Conservation (phyloP, 1,140 invertebrate species). For the Tetragonula clypearis region DNA sequence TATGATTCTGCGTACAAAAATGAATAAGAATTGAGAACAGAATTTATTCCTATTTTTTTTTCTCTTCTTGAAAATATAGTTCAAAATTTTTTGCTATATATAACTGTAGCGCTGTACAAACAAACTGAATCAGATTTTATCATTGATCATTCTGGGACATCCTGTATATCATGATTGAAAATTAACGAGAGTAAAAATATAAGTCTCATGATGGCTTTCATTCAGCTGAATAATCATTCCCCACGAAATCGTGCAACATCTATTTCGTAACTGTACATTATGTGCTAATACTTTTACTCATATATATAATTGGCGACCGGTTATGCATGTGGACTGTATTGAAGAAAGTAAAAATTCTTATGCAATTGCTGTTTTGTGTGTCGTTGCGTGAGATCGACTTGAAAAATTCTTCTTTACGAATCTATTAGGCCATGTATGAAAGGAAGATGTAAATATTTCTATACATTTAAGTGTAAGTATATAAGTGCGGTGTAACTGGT, state of each 20-base stretch:
- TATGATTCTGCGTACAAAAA: background rate
- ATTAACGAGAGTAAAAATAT: background rate
- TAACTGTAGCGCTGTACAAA: too few relatives aligned
- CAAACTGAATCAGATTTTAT: background rate
- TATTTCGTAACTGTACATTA: constrained; percentile 26
- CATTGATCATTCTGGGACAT: background rate
- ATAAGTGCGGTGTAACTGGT: constrained; percentile 7
- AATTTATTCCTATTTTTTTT: background rate
- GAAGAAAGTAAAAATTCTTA: background rate
- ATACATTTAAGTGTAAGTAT: constrained; percentile 10
- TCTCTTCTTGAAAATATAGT: too few relatives aligned
- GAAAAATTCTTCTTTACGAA: background rate
- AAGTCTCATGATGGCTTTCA: background rate
- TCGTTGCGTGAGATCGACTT: background rate
- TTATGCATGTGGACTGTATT: background rate
- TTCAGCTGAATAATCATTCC: background rate
- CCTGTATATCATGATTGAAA: background rate
- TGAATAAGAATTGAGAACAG: background rate
- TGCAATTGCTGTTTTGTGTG: background rate
- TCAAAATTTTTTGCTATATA: too few relatives aligned
- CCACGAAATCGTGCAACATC: constrained; percentile 11
- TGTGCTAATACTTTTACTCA: constrained; percentile 16
- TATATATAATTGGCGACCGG: constrained; percentile 14
- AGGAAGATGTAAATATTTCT: constrained; percentile 21
- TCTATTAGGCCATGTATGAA: background rate